Base-by-base conservation (phyloP, 2,113 vertebrate genomes). In the Vulpes vulpes region DNA sequence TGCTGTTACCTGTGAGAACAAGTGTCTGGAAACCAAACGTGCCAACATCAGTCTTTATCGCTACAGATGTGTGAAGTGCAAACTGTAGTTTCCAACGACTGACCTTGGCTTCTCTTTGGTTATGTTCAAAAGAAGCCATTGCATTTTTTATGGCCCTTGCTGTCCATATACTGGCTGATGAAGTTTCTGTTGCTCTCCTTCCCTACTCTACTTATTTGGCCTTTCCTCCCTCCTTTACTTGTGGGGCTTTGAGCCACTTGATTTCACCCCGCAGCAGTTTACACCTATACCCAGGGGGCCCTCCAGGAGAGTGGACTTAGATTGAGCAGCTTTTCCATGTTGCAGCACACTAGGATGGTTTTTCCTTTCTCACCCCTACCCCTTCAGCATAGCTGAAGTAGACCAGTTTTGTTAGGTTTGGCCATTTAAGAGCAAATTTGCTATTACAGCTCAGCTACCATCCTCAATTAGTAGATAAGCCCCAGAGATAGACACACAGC, bases 381-480 rank as follows among this genome's bases (percentile, higher is more conserved):
- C 71, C 82, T 82, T 82, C 51, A 30, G 49, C 43, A 84, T 69
- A 80, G 89, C 17, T 7, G 22, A 95, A 73, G 57, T 57, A 38
- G 35, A 81, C 55, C 49, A 69, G 59, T 78, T 89, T 38, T 94
- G 35, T 84, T 65, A 67, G 15, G 51, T 86, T 82, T 67, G 81
- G 51, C 89, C 19, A 3, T 96, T 93, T 85, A 69, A 62, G 71
- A 94, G 79, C 91, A 90, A 96, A 97, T 73, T 53, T 83, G 82
- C 81, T 91, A 43, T 78, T 93, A 65, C 15, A 71, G 65, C 88
- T 96, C 51, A 94, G 67, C 60, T 87, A 55, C 16, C 5, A 38
- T 64, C n/a, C 59, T 95, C 88, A 69, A 84, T 62, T 83, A 57
- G 51, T 60, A 62, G 17, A 14, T 15, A 14, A 60, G 35, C 51